Base-by-base conservation (phyloP, 1,140 invertebrate genomes). In the Nasonia vitripennis region DNA sequence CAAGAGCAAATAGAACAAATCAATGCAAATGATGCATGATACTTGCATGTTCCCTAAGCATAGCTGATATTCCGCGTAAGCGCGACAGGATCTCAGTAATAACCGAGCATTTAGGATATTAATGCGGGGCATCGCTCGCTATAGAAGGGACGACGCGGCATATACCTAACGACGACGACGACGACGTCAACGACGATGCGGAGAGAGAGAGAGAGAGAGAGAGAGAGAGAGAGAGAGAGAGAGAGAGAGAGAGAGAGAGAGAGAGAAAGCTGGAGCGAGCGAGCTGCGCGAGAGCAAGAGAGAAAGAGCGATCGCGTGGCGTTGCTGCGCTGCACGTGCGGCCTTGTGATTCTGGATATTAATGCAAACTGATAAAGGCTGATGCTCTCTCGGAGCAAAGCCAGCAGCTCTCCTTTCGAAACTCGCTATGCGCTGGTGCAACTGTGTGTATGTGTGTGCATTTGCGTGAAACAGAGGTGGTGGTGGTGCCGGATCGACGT, bases 281-380 rank as follows among this genome's bases (percentile, higher is more conserved):
- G 41, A 78, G 27, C 34, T 37, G 34, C 34, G 27, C 55, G 62
- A 79, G 55, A 23, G 17, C 48, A 37, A 17, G 48, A 23, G 41
- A 78, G 27, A 10, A 41, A 17, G 31, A n/a, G 62, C 14, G 37
- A 20, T 84, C 67, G 14, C 71, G 62, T n/a, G 23, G 37, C 12
- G n/a, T 10, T 17, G 37, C 41, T 41, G 1, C 75, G 51, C 17
- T 55, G 75, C 67, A 27, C 67, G 67, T 48, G 67, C 62, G 12
- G 9, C 67, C 20, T 81, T 17, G 3, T 71, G 37, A 81, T n/a
- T 45, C 67, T 70, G 67, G 67, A 70, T 81, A 81, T 81, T 81
- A 81, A 81, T 45, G 67, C 34, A 71, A 81, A 81, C 79, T 71
- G 62, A 81, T 81, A 71, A 45, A 45, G 62, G 79, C 79, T 75